Percentiles rank a stretch among this genome's conserved stretches.
These are phyloP conservation scores for Calephelis virginiensis DNA, from an alignment of 1,140 invertebrate genomes.

Conservation along the genomic window DNA sequence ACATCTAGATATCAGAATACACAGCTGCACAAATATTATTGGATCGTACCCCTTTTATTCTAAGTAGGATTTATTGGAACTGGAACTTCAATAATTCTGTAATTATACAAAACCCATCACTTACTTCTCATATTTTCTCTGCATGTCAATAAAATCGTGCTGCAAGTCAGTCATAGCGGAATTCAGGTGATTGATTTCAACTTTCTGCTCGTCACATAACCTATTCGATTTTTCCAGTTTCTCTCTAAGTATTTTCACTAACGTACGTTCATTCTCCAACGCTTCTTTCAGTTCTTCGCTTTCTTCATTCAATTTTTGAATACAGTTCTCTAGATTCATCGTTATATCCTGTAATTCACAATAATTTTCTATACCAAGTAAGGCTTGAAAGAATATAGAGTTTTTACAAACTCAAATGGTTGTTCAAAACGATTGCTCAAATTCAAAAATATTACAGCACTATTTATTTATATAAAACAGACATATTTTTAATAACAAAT, in stretches of 20 bases:
- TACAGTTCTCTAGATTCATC: slow-evolving; percentile 52
- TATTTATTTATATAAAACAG: too few relatives aligned
- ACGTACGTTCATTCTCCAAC: slow-evolving; percentile 61
- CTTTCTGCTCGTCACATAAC: slow-evolving; percentile 51
- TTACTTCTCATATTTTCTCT: slow-evolving; percentile 68
- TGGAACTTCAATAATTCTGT: too few relatives aligned
- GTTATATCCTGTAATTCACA: slow-evolving; percentile 54
- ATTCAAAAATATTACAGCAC: too few relatives aligned
- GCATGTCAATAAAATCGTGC: slow-evolving; percentile 59
- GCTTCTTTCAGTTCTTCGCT: slow-evolving; percentile 64
- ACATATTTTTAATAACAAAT: too few relatives aligned
- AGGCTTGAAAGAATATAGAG: neutral
- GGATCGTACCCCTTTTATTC: too few relatives aligned
- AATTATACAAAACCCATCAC: slow-evolving; percentile 21
- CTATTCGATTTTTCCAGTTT: slow-evolving; percentile 51
- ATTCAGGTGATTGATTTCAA: slow-evolving; percentile 55
- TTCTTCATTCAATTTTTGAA: slow-evolving; percentile 63
- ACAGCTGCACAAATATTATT: too few relatives aligned
- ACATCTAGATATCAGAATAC: too few relatives aligned
- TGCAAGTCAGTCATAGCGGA: slow-evolving; percentile 61
- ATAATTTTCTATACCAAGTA: neutral
- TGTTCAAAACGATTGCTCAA: too few relatives aligned
- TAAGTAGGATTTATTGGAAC: too few relatives aligned
- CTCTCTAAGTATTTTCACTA: slow-evolving; percentile 53
- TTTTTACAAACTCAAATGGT: neutral